These are phyloP conservation scores for Saccostrea echinata DNA, from an alignment of 1,140 invertebrate genomes.

Conservation along the genomic window DNA sequence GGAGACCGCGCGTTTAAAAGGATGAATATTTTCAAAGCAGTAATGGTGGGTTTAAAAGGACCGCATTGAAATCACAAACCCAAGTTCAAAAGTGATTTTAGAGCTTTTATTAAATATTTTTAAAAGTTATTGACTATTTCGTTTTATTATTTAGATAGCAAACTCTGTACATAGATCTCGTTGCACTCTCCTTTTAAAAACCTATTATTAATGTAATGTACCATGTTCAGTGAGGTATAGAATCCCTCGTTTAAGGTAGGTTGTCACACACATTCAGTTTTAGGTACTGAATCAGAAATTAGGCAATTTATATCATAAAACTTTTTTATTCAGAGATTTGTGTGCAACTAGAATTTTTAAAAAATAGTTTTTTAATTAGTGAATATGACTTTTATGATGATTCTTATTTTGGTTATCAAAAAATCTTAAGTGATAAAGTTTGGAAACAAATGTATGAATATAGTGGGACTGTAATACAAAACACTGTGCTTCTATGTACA, in stretches of 20 bases:
- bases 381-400: too few relatives aligned
- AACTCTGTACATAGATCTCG: constrained; percentile 15
- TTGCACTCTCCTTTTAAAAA: constrained; percentile 15
- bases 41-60: background rate
- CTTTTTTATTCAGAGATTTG: too few relatives aligned
- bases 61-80: constrained; percentile 7
- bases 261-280: background rate
- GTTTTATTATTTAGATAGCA: constrained; percentile 5
- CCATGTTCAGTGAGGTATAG: background rate
- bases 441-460: too few relatives aligned
- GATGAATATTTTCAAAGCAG: background rate
- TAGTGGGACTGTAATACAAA: too few relatives aligned
- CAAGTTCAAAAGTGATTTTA: background rate
- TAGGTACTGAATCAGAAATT: background rate
- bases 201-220: constrained; percentile 6
- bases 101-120: constrained; percentile 18
- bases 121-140: constrained; percentile 38
- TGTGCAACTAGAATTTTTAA: too few relatives aligned
- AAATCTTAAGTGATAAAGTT: too few relatives aligned
- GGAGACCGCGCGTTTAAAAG: background rate
- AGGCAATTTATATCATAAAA: too few relatives aligned
- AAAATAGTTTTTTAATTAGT: too few relatives aligned
- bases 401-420: too few relatives aligned
- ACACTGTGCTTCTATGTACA: too few relatives aligned
- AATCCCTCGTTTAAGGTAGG: background rate